phyloP scores from a whole-genome alignment of 2,888 invertebrate genomes.

The Sclerodermus sp. region DNA sequence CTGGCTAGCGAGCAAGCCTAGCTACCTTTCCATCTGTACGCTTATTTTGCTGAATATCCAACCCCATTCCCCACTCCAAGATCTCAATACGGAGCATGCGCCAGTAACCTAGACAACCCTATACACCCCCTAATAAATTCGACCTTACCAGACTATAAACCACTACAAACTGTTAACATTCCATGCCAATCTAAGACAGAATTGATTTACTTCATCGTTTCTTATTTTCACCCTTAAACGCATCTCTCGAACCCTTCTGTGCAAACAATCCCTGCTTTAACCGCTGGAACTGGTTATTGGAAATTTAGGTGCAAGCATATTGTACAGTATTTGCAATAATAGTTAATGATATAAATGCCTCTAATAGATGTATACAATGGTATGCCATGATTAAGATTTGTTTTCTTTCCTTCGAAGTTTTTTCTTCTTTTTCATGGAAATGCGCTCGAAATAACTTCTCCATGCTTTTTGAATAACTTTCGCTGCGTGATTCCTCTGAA shows the following conservation, averaged over 20 bases:
- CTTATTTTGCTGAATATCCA: too few relatives aligned
- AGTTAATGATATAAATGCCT: background rate
- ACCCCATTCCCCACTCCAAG: too few relatives aligned
- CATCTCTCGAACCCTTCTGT: background rate
- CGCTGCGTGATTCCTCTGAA: conserved; percentile 42
- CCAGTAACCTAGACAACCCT: too few relatives aligned
- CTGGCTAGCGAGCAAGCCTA: too few relatives aligned
- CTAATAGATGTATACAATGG: background rate
- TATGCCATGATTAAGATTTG: background rate
- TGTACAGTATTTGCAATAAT: background rate
- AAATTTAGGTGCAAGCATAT: background rate
- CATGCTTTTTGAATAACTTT: conserved; percentile 46
- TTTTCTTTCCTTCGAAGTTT: conserved; percentile 31
- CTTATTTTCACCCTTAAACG: too few relatives aligned
- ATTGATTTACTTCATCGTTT: too few relatives aligned
- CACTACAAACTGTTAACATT: too few relatives aligned
- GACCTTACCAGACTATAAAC: too few relatives aligned
- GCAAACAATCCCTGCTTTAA: background rate
- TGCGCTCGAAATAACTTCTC: conserved; percentile 36
- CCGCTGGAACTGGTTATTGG: background rate
- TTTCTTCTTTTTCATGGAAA: conserved; percentile 34
- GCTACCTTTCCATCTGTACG: too few relatives aligned
- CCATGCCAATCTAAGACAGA: too few relatives aligned
- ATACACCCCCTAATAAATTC: too few relatives aligned
- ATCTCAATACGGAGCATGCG: too few relatives aligned